Conservation (phyloP, 2,888 invertebrate species). For the Cerastis leucographa region DNA sequence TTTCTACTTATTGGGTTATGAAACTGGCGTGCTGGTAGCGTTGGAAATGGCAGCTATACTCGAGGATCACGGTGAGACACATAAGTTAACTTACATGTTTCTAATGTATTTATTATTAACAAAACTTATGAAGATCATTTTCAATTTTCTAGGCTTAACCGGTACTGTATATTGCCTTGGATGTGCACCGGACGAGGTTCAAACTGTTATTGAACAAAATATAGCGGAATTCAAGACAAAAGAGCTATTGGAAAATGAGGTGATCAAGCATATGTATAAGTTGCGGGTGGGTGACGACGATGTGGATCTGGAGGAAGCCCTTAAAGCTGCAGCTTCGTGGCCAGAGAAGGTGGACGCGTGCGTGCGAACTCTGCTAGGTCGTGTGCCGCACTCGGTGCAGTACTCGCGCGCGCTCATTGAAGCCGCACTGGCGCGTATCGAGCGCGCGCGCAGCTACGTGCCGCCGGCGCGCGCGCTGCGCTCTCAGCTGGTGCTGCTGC, state of each 20-base stretch:
- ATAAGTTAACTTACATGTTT: background rate
- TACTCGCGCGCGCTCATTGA: slow-evolving; percentile 73
- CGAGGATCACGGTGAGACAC: slow-evolving; percentile 74
- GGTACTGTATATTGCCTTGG: slow-evolving; percentile 73
- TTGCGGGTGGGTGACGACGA: slow-evolving; percentile 64
- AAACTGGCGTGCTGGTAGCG: slow-evolving; percentile 75
- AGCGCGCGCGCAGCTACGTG: slow-evolving; percentile 59
- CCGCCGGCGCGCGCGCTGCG: slow-evolving; percentile 57
- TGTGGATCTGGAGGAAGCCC: slow-evolving; percentile 53
- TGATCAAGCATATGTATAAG: slow-evolving; percentile 70
- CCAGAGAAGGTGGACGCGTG: slow-evolving; percentile 70
- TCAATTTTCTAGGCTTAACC: slow-evolving; percentile 65
- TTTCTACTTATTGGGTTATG: slow-evolving; percentile 79
- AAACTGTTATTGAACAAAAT: slow-evolving; percentile 61
- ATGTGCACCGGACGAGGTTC: slow-evolving; percentile 73
- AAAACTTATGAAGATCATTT: background rate
- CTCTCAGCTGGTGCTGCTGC: slow-evolving; percentile 58
- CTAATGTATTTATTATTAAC: background rate
- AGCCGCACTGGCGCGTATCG: slow-evolving; percentile 69
- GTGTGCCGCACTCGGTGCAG: slow-evolving; percentile 70
- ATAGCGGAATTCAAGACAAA: slow-evolving; percentile 59
- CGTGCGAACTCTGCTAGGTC: slow-evolving; percentile 66
- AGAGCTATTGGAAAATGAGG: slow-evolving; percentile 67
- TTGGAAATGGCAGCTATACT: slow-evolving; percentile 79
- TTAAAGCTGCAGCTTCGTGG: slow-evolving; percentile 65